Evolutionary conservation across 2,888 invertebrate genomes (phyloP).

Genomic region (Aporophyla nigra): DNA sequence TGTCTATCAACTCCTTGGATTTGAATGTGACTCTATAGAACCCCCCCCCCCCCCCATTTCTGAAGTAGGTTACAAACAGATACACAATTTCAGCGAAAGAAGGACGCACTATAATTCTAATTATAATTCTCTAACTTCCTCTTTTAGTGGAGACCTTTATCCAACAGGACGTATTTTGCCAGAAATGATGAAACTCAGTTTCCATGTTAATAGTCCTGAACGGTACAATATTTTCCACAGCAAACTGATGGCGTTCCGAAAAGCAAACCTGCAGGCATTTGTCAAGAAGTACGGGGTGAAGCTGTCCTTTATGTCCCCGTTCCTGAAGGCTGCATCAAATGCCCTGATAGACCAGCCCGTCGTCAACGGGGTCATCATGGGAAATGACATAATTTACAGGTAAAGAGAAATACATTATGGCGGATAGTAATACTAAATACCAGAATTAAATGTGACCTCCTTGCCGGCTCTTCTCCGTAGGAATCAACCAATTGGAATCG

Average conservation of each 20-base stretch:
- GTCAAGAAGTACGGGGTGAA: slow-evolving; percentile 98
- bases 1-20: neutral
- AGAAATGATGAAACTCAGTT: too few species aligned
- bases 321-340: slow-evolving; percentile 98
- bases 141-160: too few species aligned
- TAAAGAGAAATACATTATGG: slow-evolving; percentile 37
- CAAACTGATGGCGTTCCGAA: slow-evolving; percentile 97
- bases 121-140: neutral
- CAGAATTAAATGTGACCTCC: neutral
- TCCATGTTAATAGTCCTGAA: too few species aligned
- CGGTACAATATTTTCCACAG: slow-evolving; percentile 78
- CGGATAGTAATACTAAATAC: neutral
- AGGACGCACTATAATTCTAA: neutral
- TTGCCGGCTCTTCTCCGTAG: too few species aligned
- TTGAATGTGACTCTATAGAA: neutral
- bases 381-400: slow-evolving; percentile 93
- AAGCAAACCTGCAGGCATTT: slow-evolving; percentile 96
- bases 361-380: slow-evolving; percentile 99
- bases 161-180: too few species aligned
- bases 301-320: slow-evolving; percentile 99
- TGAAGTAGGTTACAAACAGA: too few species aligned
- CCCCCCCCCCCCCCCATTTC: too few species aligned
- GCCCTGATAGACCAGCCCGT: slow-evolving; percentile 99
- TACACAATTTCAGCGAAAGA: neutral
- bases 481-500: too few species aligned